These are phyloP conservation scores for Oreochromis aureus DNA, from an alignment of 2,113 vertebrate genomes.

Conservation along the genomic window DNA sequence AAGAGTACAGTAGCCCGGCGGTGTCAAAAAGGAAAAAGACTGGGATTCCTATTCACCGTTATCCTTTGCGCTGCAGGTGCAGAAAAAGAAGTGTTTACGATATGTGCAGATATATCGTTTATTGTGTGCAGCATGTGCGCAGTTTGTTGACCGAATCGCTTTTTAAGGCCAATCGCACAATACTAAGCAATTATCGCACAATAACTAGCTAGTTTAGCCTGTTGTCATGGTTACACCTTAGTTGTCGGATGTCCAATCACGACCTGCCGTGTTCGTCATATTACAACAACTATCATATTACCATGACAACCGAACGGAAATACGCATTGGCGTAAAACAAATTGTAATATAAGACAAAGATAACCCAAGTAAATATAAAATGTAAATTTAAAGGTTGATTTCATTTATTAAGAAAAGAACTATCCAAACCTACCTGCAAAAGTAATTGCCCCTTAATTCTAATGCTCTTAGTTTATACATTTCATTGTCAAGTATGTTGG, in stretches of 20 bases:
- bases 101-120: not conserved
- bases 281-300: not conserved
- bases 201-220: not conserved
- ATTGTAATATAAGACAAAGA: not conserved
- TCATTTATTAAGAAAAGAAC: not conserved
- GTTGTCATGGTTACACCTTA: not conserved
- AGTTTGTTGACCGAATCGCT: not conserved
- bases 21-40: constrained; percentile 2
- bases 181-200: not conserved
- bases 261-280: not conserved
- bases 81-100: not conserved
- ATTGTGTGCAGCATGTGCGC: not conserved
- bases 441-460: not conserved
- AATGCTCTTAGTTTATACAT: not conserved
- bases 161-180: not conserved
- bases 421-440: not conserved
- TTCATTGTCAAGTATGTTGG: not conserved
- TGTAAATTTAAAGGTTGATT: not conserved
- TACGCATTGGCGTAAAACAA: not conserved
- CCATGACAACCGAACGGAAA: not conserved
- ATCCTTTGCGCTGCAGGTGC: not conserved
- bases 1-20: constrained; percentile 38
- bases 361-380: not conserved
- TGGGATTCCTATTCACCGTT: not conserved
- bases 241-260: not conserved